Conservation (phyloP, 2,888 invertebrate genomes). For the Polietes domitor region DNA sequence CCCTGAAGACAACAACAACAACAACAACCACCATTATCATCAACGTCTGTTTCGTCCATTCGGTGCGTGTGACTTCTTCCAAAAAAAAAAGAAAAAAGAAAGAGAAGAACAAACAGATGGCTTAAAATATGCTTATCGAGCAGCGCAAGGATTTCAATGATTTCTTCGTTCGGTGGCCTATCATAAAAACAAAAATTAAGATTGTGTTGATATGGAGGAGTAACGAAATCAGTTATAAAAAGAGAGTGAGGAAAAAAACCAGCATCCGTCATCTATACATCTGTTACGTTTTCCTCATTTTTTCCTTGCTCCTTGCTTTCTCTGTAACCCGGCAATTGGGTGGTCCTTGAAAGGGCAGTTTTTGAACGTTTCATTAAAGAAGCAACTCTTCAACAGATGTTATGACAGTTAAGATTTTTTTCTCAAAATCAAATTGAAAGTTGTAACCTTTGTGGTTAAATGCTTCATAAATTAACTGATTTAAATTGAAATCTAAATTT, state of each 20-base stretch:
- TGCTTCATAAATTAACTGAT: too few species aligned
- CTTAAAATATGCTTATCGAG: conserved; percentile 53
- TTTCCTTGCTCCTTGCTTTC: background rate
- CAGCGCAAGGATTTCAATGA: conserved; percentile 38
- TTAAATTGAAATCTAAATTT: too few species aligned
- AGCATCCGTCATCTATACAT: conserved; percentile 9
- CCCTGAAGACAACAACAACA: conserved; percentile 56
- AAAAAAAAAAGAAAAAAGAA: too few species aligned
- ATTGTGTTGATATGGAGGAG: conserved; percentile 17
- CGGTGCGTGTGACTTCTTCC: conserved; percentile 65
- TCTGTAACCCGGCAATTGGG: background rate
- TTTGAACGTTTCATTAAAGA: background rate
- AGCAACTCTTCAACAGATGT: conserved; percentile 27
- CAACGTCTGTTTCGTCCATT: conserved; percentile 30
- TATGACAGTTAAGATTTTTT: background rate
- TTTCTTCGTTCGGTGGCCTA: conserved; percentile 3
- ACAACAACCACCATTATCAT: background rate
- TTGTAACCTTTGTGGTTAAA: too few species aligned
- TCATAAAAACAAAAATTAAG: conserved; percentile 32
- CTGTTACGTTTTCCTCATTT: conserved; percentile 20
- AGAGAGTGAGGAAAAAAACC: background rate
- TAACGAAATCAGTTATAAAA: conserved; percentile 19
- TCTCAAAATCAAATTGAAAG: too few species aligned
- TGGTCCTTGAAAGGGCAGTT: conserved; percentile 18
- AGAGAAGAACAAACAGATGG: conserved; percentile 66